A percentile compares a stretch with the other conserved stretches of the same genome.
Evolutionary conservation across 53 echinoderm and acorn worm genomes (phyloP).

Genomic region (Astropecten irregularis): DNA sequence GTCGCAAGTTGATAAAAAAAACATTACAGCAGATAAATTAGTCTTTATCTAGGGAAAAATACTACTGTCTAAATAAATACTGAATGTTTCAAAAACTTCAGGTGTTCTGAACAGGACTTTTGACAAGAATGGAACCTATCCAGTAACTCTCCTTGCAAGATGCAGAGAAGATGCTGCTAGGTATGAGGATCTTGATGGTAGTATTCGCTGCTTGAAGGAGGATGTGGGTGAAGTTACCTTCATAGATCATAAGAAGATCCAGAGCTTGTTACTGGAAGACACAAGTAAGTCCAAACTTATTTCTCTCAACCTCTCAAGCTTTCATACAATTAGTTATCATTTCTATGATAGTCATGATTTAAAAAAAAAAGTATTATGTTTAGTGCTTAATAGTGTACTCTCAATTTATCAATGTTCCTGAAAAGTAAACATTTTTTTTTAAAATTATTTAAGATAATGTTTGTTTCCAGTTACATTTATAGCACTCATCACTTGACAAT

Average conservation of each 20-base stretch:
- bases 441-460: no score
- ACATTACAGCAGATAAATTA: no score
- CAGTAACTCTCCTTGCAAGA: slow-evolving; percentile 54
- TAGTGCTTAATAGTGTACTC: neutral
- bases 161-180: slow-evolving; percentile 20
- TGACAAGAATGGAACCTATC: slow-evolving; percentile 84
- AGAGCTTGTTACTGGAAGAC: slow-evolving; percentile 30
- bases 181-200: slow-evolving; percentile 65
- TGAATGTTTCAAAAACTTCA: no score
- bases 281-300: slow-evolving; percentile 8
- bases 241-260: slow-evolving; percentile 78
- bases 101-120: slow-evolving; percentile 77
- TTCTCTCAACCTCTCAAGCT: neutral
- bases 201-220: slow-evolving; percentile 65
- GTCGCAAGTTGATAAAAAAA: no score
- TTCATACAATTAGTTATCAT: no score
- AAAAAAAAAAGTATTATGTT: neutral
- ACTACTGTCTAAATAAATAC: no score
- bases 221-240: slow-evolving; percentile 80
- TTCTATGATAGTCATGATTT: no score
- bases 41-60: no score
- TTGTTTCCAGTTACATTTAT: no score
- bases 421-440: no score
- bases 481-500: no score
- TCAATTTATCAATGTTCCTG: no score